Conservation (phyloP, 2,797 vertebrate species). For the Falco berigora region DNA sequence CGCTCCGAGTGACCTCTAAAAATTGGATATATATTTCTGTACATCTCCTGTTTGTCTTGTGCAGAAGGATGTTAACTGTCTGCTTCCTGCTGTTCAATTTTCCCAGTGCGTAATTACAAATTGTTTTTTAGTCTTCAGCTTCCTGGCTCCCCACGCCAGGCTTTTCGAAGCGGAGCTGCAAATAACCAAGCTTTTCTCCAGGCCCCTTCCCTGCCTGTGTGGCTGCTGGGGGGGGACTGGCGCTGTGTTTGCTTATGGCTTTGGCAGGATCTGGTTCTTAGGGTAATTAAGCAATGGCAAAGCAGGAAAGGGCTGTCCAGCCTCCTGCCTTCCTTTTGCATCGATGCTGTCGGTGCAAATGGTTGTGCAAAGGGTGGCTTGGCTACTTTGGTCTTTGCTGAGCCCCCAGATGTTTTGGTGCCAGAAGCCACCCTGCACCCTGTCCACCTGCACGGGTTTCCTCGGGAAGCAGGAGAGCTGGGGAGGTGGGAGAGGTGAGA, state of each 20-base stretch:
- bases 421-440: not conserved
- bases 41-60: not conserved
- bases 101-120: not conserved
- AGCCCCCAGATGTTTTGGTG: not conserved
- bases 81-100: slow-evolving; percentile 39
- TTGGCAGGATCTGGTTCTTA: not conserved
- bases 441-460: rapidly evolving
- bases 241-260: not conserved
- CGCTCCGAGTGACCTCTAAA: not conserved
- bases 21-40: not conserved
- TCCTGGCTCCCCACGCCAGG: not conserved
- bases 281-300: not conserved
- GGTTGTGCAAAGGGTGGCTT: not conserved
- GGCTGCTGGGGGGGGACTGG: not conserved
- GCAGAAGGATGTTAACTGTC: not conserved
- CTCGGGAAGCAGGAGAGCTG: not conserved
- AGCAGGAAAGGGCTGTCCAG: not conserved
- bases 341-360: rapidly evolving
- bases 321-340: not conserved
- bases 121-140: not conserved
- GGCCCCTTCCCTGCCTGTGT: not conserved
- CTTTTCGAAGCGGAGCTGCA: not conserved
- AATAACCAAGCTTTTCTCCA: not conserved
- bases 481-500: not conserved
- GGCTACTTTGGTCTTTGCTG: not conserved